A percentile compares a stretch with the other conserved stretches of the same genome.
phyloP scores from a whole-genome alignment of 2,113 vertebrate species.

The Mixornis gularis region DNA sequence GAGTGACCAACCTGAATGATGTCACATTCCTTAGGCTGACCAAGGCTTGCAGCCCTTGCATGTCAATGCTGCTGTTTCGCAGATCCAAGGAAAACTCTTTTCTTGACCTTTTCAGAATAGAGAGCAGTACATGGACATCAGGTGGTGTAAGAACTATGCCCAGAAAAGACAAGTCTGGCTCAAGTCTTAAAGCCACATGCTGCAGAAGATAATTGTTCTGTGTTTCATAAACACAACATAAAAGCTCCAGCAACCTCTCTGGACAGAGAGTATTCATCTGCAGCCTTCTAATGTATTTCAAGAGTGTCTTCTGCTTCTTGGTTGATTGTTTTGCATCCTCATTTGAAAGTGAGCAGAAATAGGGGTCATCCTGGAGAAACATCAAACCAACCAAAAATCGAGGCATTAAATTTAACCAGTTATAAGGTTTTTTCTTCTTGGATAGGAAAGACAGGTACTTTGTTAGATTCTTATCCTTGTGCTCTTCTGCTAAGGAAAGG shows the following conservation, averaged over 20 bases:
- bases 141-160: constrained; percentile 74
- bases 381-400: constrained; percentile 79
- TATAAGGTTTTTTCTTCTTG: constrained; percentile 76
- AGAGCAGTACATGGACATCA: constrained; percentile 74
- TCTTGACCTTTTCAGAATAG: constrained; percentile 66
- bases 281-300: constrained; percentile 73
- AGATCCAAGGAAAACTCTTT: constrained; percentile 80
- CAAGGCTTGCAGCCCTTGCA: constrained; percentile 76
- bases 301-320: constrained; percentile 73
- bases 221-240: constrained; percentile 81
- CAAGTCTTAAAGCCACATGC: constrained; percentile 72
- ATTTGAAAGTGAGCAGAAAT: constrained; percentile 35
- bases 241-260: constrained; percentile 77
- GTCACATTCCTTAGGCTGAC: constrained; percentile 74
- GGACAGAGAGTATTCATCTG: constrained; percentile 63
- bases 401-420: constrained; percentile 80
- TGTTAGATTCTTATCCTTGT: constrained; percentile 75
- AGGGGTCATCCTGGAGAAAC: constrained; percentile 65
- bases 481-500: constrained; percentile 72
- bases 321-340: background rate
- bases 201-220: constrained; percentile 54
- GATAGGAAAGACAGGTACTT: constrained; percentile 72
- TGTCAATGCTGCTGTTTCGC: constrained; percentile 74
- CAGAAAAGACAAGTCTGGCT: constrained; percentile 74
- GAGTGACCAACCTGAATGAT: constrained; percentile 78